phyloP scores from a whole-genome alignment of 1,140 invertebrate genomes.

The Tetramorium simillimum region DNA sequence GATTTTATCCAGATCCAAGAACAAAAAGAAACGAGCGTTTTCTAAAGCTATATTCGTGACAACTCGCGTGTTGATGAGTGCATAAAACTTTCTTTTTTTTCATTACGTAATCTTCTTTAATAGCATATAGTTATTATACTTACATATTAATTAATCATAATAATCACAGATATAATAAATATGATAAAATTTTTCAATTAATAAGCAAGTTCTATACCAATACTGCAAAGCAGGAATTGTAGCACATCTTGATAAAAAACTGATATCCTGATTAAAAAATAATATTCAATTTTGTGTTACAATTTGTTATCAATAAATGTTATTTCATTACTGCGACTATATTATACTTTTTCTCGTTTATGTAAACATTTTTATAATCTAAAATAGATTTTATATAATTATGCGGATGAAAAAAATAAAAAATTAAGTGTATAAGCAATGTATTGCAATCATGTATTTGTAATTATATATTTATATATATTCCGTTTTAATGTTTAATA shows the following conservation, averaged over 20 bases:
- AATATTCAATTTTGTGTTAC: neutral
- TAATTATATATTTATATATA: neutral
- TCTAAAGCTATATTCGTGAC: slow-evolving; percentile 30
- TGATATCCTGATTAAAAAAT: too few species aligned
- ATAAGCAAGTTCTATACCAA: too few species aligned
- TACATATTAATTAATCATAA: neutral
- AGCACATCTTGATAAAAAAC: too few species aligned
- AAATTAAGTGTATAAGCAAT: neutral
- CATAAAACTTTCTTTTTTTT: neutral
- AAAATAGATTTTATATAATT: neutral
- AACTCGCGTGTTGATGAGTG: slow-evolving; percentile 50
- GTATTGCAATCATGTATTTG: neutral
- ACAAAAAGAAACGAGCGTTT: slow-evolving; percentile 40
- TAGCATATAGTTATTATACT: neutral
- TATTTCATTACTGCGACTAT: neutral
- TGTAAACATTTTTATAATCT: neutral
- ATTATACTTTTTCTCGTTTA: neutral
- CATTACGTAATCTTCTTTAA: neutral
- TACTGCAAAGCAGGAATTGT: too few species aligned
- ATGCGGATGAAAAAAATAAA: neutral
- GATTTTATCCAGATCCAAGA: slow-evolving; percentile 45
- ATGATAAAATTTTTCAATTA: too few species aligned
- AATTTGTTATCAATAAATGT: neutral
- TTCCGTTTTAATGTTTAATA: too few species aligned
- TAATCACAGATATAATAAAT: neutral